These are phyloP conservation scores for Amphipyra tragopoginis DNA, from an alignment of 2,888 invertebrate genomes.

Conservation along the genomic window DNA sequence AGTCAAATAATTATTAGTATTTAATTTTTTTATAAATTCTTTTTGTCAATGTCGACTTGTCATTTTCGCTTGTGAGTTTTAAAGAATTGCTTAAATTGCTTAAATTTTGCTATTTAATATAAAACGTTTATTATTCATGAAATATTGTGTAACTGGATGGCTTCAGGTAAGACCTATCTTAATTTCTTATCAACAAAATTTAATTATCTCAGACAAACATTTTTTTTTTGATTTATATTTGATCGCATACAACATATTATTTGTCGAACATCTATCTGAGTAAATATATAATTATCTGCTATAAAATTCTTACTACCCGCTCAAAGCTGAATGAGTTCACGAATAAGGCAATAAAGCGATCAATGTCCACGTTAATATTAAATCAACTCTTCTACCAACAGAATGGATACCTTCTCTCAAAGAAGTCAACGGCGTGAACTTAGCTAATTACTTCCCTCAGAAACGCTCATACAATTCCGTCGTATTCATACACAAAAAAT, in stretches of 20 bases:
- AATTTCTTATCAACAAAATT: no score
- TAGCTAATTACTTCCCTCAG: constrained; percentile 76
- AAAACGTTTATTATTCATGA: constrained; percentile 10
- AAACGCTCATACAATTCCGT: constrained; percentile 75
- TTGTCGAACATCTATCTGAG: no score
- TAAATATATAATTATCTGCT: constrained; percentile 12
- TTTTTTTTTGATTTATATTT: no score
- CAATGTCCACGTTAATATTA: constrained; percentile 26
- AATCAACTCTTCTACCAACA: constrained; percentile 55
- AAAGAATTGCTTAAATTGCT: constrained; percentile 5
- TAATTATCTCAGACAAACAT: no score
- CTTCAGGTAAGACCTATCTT: constrained; percentile 31
- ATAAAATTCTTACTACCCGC: constrained; percentile 14
- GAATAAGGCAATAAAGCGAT: constrained; percentile 14
- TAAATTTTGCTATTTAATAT: constrained; percentile 22
- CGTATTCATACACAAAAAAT: constrained; percentile 80
- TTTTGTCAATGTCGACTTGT: constrained; percentile 24
- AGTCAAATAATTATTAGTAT: no score
- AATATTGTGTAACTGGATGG: constrained; percentile 30
- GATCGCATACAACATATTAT: no score
- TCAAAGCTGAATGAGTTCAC: constrained; percentile 10
- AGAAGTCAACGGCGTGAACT: constrained; percentile 72
- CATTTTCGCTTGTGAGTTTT: constrained; percentile 33
- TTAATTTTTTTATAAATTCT: no score
- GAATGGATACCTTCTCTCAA: constrained; percentile 57